phyloP scores from a whole-genome alignment of 1,140 invertebrate species.

The Aethina tumida region DNA sequence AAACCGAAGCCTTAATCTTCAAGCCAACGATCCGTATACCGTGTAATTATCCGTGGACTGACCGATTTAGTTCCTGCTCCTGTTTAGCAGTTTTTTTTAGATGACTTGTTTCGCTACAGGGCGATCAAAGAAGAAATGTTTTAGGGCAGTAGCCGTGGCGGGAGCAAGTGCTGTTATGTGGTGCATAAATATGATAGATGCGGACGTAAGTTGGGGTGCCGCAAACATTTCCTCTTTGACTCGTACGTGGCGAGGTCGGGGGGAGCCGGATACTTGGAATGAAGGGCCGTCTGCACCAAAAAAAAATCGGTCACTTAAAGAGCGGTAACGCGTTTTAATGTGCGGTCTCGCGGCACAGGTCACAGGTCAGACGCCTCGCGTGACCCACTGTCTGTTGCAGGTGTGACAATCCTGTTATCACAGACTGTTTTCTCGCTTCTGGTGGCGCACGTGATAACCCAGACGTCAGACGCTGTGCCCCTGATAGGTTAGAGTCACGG shows the following conservation, averaged over 20 bases:
- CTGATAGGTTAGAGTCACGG: constrained; percentile 74
- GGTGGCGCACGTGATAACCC: constrained; percentile 92
- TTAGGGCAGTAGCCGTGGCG: constrained; percentile 17
- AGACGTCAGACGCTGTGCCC: constrained; percentile 94
- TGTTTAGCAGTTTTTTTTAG: no score
- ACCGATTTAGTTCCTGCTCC: no score
- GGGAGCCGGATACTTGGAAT: constrained; percentile 38
- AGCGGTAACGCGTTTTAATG: not conserved
- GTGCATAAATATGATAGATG: not conserved
- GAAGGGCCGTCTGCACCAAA: constrained; percentile 26
- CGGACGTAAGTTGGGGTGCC: constrained; percentile 11
- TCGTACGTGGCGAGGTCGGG: constrained; percentile 20
- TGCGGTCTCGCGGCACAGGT: constrained; percentile 24
- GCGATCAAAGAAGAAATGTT: constrained; percentile 36
- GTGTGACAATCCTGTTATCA: constrained; percentile 98
- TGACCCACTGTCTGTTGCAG: constrained; percentile 62
- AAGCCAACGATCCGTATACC: no score
- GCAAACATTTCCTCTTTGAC: constrained; percentile 36
- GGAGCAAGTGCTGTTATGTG: constrained; percentile 20
- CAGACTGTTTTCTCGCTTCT: constrained; percentile 98
- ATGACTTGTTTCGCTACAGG: constrained; percentile 15
- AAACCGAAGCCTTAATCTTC: no score
- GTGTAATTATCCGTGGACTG: no score
- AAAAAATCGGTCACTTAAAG: not conserved
- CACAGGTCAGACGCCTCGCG: constrained; percentile 32